Base-by-base conservation (phyloP, 2,797 vertebrate genomes). In the Anas georgica region DNA sequence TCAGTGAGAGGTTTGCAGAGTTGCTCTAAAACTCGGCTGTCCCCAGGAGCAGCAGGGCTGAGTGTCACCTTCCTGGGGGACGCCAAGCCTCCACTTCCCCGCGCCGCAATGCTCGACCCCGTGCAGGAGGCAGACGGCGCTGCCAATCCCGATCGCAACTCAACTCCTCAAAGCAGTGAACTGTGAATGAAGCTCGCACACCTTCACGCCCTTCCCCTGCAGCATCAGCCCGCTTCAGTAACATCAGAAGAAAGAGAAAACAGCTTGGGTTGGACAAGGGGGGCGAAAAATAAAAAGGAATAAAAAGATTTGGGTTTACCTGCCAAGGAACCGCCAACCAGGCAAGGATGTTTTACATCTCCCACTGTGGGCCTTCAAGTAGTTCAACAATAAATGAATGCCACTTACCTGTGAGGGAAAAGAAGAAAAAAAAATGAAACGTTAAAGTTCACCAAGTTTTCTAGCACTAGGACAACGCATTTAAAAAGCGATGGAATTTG, bases 371-470 rank as follows among this genome's bases (percentile, higher is more conserved):
- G 90, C 95, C 76, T 90, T 69, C 91, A 87, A 93, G 96, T 73
- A 91, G 73, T 91, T 93, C 94, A 97, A 95, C 83, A 95, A 92
- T 91, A 97, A 97, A 80, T 75, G 97, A 98, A 96, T 82, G 87
- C 66, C 97, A 98, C 98, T 98, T 98, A 98, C 98, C 97, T 98
- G 96, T 16, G 33, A 90, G 94, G 85, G 93, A 89, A 95, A 45
- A 95, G 73, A 43, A 75, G 56, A 83, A 86, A 91, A 91, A 91
- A 56, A 90, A 83, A 95, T 82, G 9, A 45, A 62, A 76, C 90
- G 83, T 94, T 92, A 95, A 94, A 89, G 88, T 94, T 95, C 92
- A 95, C 26, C 33, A 18, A 68, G 69, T 88, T 63, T 88, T 90
- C 52, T 41, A 91, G 83, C 37, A 6, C 3, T 4, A 41, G 91